Base-by-base conservation (phyloP, 2,797 vertebrate species). In the Crocidura indochinensis region DNA sequence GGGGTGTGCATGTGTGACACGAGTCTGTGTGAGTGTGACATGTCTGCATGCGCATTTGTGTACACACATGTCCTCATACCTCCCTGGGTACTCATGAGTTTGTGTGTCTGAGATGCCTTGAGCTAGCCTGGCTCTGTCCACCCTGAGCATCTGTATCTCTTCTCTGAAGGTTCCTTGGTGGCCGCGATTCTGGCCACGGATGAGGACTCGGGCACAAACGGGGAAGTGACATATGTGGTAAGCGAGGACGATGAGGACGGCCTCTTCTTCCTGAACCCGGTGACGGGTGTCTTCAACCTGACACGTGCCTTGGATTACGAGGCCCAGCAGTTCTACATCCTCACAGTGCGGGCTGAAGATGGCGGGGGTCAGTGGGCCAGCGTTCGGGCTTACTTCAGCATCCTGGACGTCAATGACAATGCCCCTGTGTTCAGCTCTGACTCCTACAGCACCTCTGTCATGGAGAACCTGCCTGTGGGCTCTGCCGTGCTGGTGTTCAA, bases 281-380 rank as follows among this genome's bases (percentile, higher is more conserved):
- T 99, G 73, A 99, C 99, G 0, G 99, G 99, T 0, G 99, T 99
- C 60, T 99, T 99, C 97, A 99, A 99, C 65, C 98, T 99, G 96
- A 99, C 99, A 0, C 98, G 98, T 0, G 68, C 90, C 0, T 96
- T 99, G 96, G 99, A 99, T 98, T 99, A 98, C 0, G 99, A 99
- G 97, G 80, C 92, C 0, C 99, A 99, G 95, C 99, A 98, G 93
- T 99, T 98, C 96, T 99, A 99, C 79, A 98, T 99, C 44, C 98
- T 99, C 44, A 99, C 98, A 0, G 98, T 98, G 0, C 97, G 95
- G 14, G 99, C 99, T 0, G 98, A 96, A 96, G 99, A 99, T 0
- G 99, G 99, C 0, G 99, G 99, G 0, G 99, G 99, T 0, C 99
- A 99, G 75, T 97, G 97, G 91, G 98, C 98, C 68, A 94, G 97